These are phyloP conservation scores for Pristionchus mayeri DNA, from an alignment of 2,888 invertebrate species.

Conservation along the genomic window DNA sequence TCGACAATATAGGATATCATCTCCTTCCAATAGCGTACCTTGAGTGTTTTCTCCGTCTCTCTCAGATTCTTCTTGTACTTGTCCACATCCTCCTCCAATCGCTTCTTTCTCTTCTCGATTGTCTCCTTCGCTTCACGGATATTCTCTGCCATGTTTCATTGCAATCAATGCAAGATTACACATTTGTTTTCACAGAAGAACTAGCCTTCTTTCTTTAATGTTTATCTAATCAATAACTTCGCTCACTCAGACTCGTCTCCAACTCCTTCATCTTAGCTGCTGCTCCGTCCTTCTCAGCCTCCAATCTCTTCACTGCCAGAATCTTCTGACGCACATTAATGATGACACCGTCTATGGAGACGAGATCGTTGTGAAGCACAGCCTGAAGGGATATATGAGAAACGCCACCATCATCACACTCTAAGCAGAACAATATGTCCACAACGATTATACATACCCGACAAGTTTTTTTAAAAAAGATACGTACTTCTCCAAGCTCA, in stretches of 20 bases:
- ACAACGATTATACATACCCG: too few relatives aligned
- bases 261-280: slow-evolving; percentile 59
- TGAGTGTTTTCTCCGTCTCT: slow-evolving; percentile 65
- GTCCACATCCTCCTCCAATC: slow-evolving; percentile 71
- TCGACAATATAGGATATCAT: too few relatives aligned
- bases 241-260: slow-evolving; percentile 49
- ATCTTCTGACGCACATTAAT: slow-evolving; percentile 71
- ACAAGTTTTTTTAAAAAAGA: too few relatives aligned
- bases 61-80: slow-evolving; percentile 72
- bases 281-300: slow-evolving; percentile 68
- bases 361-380: slow-evolving; percentile 55
- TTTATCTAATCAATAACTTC: too few relatives aligned
- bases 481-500: slow-evolving; percentile 4
- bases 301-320: slow-evolving; percentile 66
- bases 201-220: too few relatives aligned
- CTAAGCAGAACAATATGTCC: neutral
- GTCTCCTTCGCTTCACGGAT: slow-evolving; percentile 59
- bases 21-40: slow-evolving; percentile 21
- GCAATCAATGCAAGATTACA: too few relatives aligned
- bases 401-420: neutral
- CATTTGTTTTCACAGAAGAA: too few relatives aligned
- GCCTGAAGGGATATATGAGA: neutral
- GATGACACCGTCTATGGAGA: slow-evolving; percentile 69
- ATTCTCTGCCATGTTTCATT: slow-evolving; percentile 52
- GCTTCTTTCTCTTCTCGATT: slow-evolving; percentile 71